Evolutionary conservation across 2,888 invertebrate species (phyloP).

Genomic region (Eumacrocentrus americanus): DNA sequence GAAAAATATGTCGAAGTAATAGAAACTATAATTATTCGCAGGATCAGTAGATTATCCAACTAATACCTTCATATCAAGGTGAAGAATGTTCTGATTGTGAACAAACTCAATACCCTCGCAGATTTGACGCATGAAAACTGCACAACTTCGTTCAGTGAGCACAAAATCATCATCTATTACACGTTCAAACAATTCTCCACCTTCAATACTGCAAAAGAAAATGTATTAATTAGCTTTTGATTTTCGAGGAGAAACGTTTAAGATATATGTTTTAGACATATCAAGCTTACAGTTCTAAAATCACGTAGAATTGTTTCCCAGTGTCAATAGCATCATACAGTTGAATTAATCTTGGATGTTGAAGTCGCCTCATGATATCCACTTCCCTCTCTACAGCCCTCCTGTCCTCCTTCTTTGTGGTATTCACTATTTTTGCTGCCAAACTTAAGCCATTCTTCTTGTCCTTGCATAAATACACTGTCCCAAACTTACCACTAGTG

Average conservation of each 20-base stretch:
- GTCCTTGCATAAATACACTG: constrained; percentile 91
- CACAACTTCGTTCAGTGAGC: constrained; percentile 93
- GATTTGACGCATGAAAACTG: constrained; percentile 96
- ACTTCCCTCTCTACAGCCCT: constrained; percentile 94
- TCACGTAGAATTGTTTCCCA: constrained; percentile 93
- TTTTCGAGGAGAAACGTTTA: constrained; percentile 28
- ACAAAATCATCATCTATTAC: constrained; percentile 99
- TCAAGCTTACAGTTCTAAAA: constrained; percentile 90
- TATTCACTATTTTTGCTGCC: constrained; percentile 92
- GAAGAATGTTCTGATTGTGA: constrained; percentile 92
- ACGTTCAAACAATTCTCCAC: constrained; percentile 97
- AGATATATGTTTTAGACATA: not conserved
- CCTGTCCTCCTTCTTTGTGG: constrained; percentile 83
- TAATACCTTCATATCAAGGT: constrained; percentile 98
- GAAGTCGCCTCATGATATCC: constrained; percentile 92
- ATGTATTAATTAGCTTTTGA: too few relatives aligned
- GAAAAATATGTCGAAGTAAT: constrained; percentile 2
- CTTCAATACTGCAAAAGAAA: constrained; percentile 85
- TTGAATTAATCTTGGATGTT: constrained; percentile 95
- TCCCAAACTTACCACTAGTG: constrained; percentile 93
- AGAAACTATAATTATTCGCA: not conserved
- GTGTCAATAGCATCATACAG: constrained; percentile 97
- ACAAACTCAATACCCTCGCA: constrained; percentile 98
- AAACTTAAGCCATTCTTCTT: constrained; percentile 78
- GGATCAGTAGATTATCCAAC: constrained; percentile 28